Evolutionary conservation across 2,113 vertebrate species (phyloP), one percentile per base, ranked within the genome.

Genomic region (Indicator maculatus): DNA sequence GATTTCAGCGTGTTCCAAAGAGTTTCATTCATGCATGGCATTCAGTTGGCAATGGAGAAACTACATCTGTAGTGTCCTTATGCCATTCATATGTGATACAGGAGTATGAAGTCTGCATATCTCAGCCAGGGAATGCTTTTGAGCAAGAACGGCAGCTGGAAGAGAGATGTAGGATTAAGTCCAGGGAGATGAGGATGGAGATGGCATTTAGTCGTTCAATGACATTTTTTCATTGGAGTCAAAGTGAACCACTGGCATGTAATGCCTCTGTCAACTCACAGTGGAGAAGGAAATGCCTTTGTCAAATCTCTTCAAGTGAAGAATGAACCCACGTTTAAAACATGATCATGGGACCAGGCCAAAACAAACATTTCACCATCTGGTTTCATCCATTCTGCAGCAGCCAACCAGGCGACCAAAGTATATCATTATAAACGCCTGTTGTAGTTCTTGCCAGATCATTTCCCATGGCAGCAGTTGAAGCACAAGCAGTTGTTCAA

Each of bases 391-490:
- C 39, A 55, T 92, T 89, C 53, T 58, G 70, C 63, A 75, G 30
- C 6, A 1, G 28, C 65, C 76, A 80, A 82, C 45, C 31, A 50
- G 72, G 45, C 31, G 75, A 71, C 45, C 12, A 44, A 86, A 63
- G 11, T 33, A 73, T 47, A 33, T 23, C 77, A 93, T 83, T 92
- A 31, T 16, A 79, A 89, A 82, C 0, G 1, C 27, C 58, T 61
- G 33, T 55, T 60, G 16, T 75, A 75, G 47, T 61, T 65, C 55
- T 53, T 95, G 80, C 72, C 88, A 81, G 67, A 44, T 63, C 21
- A 76, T 83, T 89, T 89, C 53, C 50, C 83, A 69, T 41, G 44
- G 65, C n/a, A 79, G 77, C 61, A 84, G 9, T 88, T 95, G 66
- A 92, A 66, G 50, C n/a, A 78, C 16, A 73, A 89, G 58, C 19